A percentile compares a stretch with the other conserved stretches of the same genome.
These are phyloP conservation scores for Eubucco bourcierii DNA, from an alignment of 2,113 vertebrate genomes.

Conservation along the genomic window DNA sequence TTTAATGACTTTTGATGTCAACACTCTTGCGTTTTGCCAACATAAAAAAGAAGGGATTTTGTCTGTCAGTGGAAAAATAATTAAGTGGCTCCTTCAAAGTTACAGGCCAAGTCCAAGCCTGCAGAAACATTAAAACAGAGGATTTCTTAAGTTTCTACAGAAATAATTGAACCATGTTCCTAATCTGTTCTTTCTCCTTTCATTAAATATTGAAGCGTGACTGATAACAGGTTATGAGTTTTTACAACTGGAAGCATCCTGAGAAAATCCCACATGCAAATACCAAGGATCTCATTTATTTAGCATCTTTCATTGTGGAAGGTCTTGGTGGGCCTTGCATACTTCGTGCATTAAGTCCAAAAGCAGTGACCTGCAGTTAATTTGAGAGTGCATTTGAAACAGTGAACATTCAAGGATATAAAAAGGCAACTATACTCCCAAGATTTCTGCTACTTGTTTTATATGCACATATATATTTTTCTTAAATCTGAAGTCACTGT, in stretches of 20 bases:
- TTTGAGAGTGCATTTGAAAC: not conserved
- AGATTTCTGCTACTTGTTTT: not conserved
- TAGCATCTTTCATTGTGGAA: not conserved
- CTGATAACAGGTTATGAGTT: not conserved
- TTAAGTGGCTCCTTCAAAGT: not conserved
- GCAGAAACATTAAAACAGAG: not conserved
- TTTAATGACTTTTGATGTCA: not conserved
- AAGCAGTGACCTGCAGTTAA: not conserved
- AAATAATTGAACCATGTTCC: not conserved
- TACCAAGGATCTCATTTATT: not conserved
- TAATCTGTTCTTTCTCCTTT: not conserved
- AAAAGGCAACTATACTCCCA: not conserved
- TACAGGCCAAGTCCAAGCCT: not conserved
- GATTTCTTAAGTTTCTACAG: not conserved
- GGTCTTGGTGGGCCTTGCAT: not conserved
- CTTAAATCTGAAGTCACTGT: not conserved
- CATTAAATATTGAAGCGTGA: not conserved
- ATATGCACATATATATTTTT: rapidly evolving
- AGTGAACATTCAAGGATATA: not conserved
- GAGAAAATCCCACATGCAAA: not conserved
- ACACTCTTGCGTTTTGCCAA: not conserved
- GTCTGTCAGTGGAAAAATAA: not conserved
- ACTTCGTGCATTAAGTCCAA: not conserved
- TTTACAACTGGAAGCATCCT: not conserved
- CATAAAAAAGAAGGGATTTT: not conserved